These are phyloP conservation scores for Calycopis cecrops DNA, from an alignment of 1,140 invertebrate species.

Conservation along the genomic window DNA sequence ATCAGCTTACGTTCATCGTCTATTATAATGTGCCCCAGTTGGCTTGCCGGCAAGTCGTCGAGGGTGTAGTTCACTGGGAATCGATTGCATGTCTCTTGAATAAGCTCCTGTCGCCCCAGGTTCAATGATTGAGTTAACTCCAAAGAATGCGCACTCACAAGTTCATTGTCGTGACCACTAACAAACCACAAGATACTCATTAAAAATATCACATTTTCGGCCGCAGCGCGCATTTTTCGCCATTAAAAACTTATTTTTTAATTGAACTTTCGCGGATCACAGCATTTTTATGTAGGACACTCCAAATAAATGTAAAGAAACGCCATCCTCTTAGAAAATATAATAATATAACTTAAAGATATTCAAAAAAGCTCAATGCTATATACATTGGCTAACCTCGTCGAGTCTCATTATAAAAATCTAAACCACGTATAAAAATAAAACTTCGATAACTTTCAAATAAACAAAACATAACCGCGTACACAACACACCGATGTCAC, in stretches of 20 bases:
- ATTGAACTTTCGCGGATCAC: conserved; percentile 49
- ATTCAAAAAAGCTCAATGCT: no score
- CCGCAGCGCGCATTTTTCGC: conserved; percentile 50
- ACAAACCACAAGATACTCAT: conserved; percentile 44
- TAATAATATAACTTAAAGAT: neutral
- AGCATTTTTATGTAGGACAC: conserved; percentile 48
- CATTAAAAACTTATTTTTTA: conserved; percentile 45
- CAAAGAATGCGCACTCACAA: conserved; percentile 65
- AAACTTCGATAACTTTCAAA: neutral
- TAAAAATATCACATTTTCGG: conserved; percentile 42
- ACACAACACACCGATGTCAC: neutral
- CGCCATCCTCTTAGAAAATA: neutral
- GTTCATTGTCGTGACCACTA: conserved; percentile 42
- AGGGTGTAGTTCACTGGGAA: conserved; percentile 53
- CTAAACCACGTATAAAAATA: no score
- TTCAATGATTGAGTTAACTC: conserved; percentile 78
- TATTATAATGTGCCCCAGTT: conserved; percentile 85
- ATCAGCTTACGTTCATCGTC: conserved; percentile 88
- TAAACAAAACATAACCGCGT: neutral
- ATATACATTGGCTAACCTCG: no score
- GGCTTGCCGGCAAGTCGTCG: conserved; percentile 70
- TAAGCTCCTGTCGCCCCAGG: conserved; percentile 79
- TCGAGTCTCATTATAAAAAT: no score
- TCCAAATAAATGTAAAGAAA: neutral
- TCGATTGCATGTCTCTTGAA: conserved; percentile 80